A percentile compares a stretch with the other conserved stretches of the same genome.
Conservation (phyloP, 2,888 invertebrate species). For the Acleris laterana region DNA sequence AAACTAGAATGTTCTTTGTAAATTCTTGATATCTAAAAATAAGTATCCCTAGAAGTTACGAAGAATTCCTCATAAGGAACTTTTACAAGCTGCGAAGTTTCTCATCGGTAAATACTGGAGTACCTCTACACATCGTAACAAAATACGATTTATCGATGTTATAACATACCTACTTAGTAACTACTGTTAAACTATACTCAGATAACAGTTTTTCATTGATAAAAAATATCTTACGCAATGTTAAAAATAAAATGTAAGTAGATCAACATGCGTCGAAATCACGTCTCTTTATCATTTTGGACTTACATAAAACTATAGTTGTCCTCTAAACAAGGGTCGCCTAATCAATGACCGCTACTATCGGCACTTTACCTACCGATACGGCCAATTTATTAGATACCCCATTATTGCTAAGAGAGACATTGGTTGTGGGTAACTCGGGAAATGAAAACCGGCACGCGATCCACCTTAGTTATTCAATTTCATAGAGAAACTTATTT, state of each 20-base stretch:
- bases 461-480: slow-evolving; percentile 67
- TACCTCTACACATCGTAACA: too few relatives aligned
- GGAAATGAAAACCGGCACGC: slow-evolving; percentile 70
- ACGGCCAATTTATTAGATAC: slow-evolving; percentile 71
- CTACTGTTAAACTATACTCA: too few relatives aligned
- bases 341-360: slow-evolving; percentile 55
- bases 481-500: slow-evolving; percentile 78
- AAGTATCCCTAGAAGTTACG: too few relatives aligned
- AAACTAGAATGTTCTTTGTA: too few relatives aligned
- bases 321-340: slow-evolving; percentile 61
- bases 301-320: slow-evolving; percentile 51
- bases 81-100: too few relatives aligned
- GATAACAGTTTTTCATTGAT: slow-evolving; percentile 1
- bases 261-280: slow-evolving; percentile 14
- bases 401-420: slow-evolving; percentile 70
- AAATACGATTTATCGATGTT: too few relatives aligned
- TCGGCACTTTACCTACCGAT: slow-evolving; percentile 60
- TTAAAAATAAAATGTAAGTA: background rate
- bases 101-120: too few relatives aligned
- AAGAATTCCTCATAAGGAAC: too few relatives aligned
- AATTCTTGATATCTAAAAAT: too few relatives aligned
- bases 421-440: slow-evolving; percentile 62
- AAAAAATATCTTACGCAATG: background rate
- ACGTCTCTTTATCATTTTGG: slow-evolving; percentile 56
- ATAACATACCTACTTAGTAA: too few relatives aligned